A percentile compares a stretch with the other conserved stretches of the same genome.
Evolutionary conservation across 1,140 invertebrate genomes (phyloP).

Genomic region (Lordiphosa collinella): DNA sequence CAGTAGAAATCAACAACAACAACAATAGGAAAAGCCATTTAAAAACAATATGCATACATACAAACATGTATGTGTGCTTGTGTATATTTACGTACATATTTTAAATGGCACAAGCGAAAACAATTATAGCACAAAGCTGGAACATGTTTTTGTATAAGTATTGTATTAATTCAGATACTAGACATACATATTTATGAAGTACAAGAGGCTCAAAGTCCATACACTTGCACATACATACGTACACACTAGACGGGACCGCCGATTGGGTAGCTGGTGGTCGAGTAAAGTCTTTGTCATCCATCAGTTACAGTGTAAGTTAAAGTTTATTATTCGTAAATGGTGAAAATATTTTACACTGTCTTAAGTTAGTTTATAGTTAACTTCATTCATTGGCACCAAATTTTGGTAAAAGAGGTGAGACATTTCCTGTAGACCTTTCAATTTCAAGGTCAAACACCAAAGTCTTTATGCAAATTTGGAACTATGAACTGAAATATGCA

Average conservation of each 20-base stretch:
- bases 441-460: constrained; percentile 31
- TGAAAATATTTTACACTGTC: too few relatives aligned
- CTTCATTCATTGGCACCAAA: background rate
- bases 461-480: constrained; percentile 30
- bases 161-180: constrained; percentile 24
- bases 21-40: constrained; percentile 52
- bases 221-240: background rate
- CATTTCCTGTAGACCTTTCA: background rate
- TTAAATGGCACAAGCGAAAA: constrained; percentile 19
- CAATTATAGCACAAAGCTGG: constrained; percentile 20
- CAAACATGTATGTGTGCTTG: background rate
- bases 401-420: background rate
- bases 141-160: constrained; percentile 12
- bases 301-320: background rate
- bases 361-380: too few relatives aligned
- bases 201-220: constrained; percentile 31
- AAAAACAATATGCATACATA: constrained; percentile 3
- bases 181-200: constrained; percentile 3
- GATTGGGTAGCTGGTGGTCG: constrained; percentile 1
- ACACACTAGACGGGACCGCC: too few relatives aligned
- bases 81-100: constrained; percentile 7
- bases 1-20: constrained; percentile 23
- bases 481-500: constrained; percentile 28
- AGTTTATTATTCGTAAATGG: constrained; percentile 8
- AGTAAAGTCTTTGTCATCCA: background rate